These are phyloP conservation scores for Synaphobranchus kaupii DNA, from an alignment of 2,797 vertebrate genomes.

Conservation along the genomic window DNA sequence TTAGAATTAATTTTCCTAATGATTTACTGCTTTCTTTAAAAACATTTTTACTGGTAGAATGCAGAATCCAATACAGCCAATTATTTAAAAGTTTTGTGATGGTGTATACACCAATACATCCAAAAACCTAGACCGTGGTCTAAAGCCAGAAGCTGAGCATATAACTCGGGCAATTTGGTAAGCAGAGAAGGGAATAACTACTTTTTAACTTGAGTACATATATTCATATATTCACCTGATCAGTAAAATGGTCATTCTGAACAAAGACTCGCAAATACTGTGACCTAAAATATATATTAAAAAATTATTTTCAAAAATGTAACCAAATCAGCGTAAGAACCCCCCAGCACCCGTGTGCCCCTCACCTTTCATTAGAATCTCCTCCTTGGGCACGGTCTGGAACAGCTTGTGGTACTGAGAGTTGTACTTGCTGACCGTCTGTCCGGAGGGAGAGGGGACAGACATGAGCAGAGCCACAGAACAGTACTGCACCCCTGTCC, in stretches of 20 bases:
- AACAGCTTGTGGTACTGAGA: constrained; percentile 96
- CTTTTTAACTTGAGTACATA: neutral
- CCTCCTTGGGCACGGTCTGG: constrained; percentile 88
- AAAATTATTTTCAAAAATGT: neutral
- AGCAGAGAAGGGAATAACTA: neutral
- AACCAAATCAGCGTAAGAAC: neutral
- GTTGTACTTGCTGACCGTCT: constrained; percentile 94
- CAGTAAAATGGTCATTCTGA: neutral
- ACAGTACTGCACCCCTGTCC: constrained; percentile 38
- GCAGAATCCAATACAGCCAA: neutral
- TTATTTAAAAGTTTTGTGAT: neutral
- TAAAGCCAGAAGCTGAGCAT: neutral
- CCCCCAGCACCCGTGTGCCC: neutral
- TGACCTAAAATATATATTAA: neutral
- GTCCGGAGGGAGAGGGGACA: constrained; percentile 76
- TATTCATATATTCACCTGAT: neutral
- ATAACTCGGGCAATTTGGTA: neutral
- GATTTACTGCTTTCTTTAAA: neutral
- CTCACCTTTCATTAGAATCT: constrained; percentile 92
- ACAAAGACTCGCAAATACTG: neutral
- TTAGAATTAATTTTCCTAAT: neutral
- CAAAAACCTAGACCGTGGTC: neutral
- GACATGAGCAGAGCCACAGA: constrained; percentile 71
- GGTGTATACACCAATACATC: neutral
- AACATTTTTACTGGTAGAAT: neutral